Base-by-base conservation (phyloP, 2,113 vertebrate genomes). In the Stegostoma tigrinum region DNA sequence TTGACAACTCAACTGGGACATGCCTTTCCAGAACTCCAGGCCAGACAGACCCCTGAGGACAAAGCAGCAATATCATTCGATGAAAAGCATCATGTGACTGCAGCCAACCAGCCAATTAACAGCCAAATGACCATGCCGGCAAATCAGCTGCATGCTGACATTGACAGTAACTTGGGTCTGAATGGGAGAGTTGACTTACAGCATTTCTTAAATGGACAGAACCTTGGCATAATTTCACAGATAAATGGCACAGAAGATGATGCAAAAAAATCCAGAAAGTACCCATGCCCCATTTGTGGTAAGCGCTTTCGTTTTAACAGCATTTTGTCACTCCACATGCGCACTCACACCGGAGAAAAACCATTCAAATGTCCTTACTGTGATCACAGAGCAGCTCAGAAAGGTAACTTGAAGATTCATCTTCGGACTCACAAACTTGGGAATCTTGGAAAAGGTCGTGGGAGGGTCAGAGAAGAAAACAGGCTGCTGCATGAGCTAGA, bases 241-340 rank as follows among this genome's bases (percentile, higher is more conserved):
- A 99, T 99, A 99, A 99, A 98, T 0, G 99, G 99, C 96, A 99
- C 99, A 6, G 99, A 99, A 97, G 99, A 99, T 0, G 99, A 99
- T 0, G 98, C 99, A 89, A 98, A 99, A 96, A 99, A 99, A 96
- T 99, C 99, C 97, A 98, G 99, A 12, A 99, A 99, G 97, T 99
- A 99, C 96, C 99, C 99, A 0, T 99, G 99, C 96, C 99, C 99
- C 0, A 97, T 99, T 17, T 99, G 99, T 21, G 99, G 99, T 96
- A 99, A 99, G 96, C 99, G 99, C 95, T 99, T 99, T 96, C 99
- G 99, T 61, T 99, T 99, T 96, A 99, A 99, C 97, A 99, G 99
- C 97, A 99, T 99, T 96, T 97, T 99, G n/a, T 99, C 99, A 0
- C 98, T 99, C 48, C 99, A 99, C 97, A 99, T 99, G 99, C 98